phyloP scores from a whole-genome alignment of 2,888 invertebrate species.

The Mycogona germanica region DNA sequence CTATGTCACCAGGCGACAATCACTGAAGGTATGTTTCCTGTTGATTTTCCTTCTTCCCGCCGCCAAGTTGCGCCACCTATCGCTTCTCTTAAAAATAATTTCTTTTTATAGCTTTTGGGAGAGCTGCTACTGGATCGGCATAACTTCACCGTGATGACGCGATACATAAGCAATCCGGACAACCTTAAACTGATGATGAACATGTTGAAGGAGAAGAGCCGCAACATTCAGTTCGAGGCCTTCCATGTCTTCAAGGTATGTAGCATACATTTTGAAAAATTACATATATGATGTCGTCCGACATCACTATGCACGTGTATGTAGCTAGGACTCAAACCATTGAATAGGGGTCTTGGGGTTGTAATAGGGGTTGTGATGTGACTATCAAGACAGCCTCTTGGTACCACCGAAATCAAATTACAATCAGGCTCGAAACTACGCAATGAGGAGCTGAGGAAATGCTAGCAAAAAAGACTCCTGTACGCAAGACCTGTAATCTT shows the following conservation, averaged over 20 bases:
- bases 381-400: no score
- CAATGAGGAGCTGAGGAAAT: no score
- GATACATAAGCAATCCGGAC: slow-evolving; percentile 98
- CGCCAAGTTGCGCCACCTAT: no score
- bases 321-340: not conserved
- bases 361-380: no score
- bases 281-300: no score
- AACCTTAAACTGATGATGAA: slow-evolving; percentile 99
- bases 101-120: slow-evolving; percentile 55
- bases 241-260: slow-evolving; percentile 99
- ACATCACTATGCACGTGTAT: not conserved
- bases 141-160: slow-evolving; percentile 97
- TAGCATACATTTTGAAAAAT: not conserved
- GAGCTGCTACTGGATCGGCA: slow-evolving; percentile 96
- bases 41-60: no score
- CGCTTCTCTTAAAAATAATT: slow-evolving; percentile 8
- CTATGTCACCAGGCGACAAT: slow-evolving; percentile 97
- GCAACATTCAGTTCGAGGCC: slow-evolving; percentile 99
- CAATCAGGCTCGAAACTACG: no score
- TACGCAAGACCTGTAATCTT: no score
- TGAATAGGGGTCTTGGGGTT: no score
- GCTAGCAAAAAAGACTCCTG: no score
- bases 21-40: slow-evolving; percentile 59
- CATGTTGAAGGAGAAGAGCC: slow-evolving; percentile 97
- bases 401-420: no score